Evolutionary conservation across 2,113 vertebrate species (phyloP).

Genomic region (Sinosuthora webbiana): DNA sequence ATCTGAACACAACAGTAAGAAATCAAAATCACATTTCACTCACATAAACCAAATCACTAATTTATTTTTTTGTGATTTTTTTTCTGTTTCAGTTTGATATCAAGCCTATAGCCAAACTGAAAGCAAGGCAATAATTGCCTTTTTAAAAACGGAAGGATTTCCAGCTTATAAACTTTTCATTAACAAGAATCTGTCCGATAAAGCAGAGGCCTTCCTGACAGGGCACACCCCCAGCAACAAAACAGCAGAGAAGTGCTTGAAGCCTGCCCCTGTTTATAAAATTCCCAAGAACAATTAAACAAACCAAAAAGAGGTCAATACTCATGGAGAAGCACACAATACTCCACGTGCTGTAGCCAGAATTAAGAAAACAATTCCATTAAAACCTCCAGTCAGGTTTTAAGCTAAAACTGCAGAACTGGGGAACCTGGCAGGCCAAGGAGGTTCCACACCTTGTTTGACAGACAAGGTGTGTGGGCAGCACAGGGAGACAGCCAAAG

Average conservation of each 20-base stretch:
- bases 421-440: neutral
- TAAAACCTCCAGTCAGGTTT: neutral
- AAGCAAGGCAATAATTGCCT: neutral
- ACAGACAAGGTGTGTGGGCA: neutral
- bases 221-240: neutral
- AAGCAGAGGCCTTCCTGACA: neutral
- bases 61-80: neutral
- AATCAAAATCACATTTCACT: neutral
- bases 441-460: neutral
- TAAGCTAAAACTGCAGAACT: no score
- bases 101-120: neutral
- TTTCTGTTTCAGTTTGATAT: neutral
- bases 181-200: neutral
- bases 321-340: accelerated
- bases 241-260: neutral
- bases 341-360: accelerated
- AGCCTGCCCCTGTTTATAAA: neutral
- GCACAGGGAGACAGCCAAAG: neutral
- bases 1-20: neutral
- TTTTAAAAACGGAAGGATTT: neutral
- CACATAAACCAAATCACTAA: neutral
- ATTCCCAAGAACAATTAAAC: neutral
- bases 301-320: neutral
- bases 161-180: neutral
- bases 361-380: neutral